Base-by-base conservation (phyloP, 2,113 vertebrate genomes). In the Scomber japonicus region DNA sequence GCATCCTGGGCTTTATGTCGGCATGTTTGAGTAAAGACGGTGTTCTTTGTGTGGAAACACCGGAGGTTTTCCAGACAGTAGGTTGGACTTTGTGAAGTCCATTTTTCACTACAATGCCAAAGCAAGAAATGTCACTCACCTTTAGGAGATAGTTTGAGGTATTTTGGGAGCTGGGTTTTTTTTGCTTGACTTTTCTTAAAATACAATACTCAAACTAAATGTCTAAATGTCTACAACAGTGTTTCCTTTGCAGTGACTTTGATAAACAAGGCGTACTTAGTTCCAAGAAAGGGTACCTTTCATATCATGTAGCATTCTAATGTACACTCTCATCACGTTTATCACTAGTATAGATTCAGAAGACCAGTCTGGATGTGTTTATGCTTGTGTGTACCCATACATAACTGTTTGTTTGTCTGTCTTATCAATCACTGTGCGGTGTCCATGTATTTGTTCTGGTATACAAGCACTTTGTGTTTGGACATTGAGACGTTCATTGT, bases 401-500 rank as follows among this genome's bases (percentile, higher is more conserved):
- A n/a, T 60, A 54, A 21, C 54, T 8, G 44, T 73, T 77, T 73
- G 24, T 73, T 77, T 61, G 40, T 40, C 67, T 19, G 49, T 75
- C 76, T 78, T 59, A 73, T 77, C 54, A 31, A 82, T 89, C 81
- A 65, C 51, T 2, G 40, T 62, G 71, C 63, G 79, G 74, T 50
- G 72, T 69, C 64, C 64, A 71, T 77, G 76, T 74, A 51, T 16
- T 17, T 59, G 71, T 62, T 71, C 7, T 54, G 59, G 66, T 71
- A 7, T 11, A 9, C 15, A 19, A 50, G 53, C 5, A 30, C 16
- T 57, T 31, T 53, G 13, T 84, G 83, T 90, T 86, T 75, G 85
- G 85, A 83, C 80, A 77, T 87, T 84, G 82, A 86, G 85, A 85
- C 17, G 78, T 84, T 87, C 81, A 90, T 90, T 91, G 88, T 91